phyloP scores from a whole-genome alignment of 2,113 vertebrate species.

The Scomber scombrus region DNA sequence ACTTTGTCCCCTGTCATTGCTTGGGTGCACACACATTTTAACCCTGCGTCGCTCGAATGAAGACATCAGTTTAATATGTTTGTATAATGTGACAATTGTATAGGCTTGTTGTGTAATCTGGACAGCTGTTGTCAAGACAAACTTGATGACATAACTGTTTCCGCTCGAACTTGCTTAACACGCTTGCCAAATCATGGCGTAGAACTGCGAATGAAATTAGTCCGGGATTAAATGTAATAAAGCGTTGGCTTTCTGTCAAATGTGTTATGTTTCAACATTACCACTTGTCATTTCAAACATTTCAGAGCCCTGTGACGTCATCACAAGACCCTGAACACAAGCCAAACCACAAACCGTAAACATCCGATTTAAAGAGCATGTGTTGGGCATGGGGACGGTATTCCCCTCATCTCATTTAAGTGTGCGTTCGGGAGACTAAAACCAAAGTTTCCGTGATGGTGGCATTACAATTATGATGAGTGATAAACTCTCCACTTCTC shows the following conservation, averaged over 20 bases:
- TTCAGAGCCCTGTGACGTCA: conserved; percentile 15
- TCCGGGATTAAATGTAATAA: neutral
- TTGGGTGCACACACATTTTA: neutral
- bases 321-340: neutral
- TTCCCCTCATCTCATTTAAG: neutral
- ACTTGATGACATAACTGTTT: conserved; percentile 18
- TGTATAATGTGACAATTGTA: conserved; percentile 8
- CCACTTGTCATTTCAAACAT: neutral
- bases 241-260: conserved; percentile 6
- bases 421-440: neutral
- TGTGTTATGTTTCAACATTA: conserved; percentile 3
- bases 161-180: conserved; percentile 25
- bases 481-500: conserved; percentile 30
- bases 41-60: neutral
- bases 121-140: conserved; percentile 33
- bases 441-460: neutral
- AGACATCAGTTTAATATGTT: neutral
- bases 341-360: neutral
- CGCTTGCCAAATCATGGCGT: neutral
- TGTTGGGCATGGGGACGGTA: neutral
- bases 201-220: neutral
- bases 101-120: conserved; percentile 31
- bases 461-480: conserved; percentile 20
- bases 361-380: neutral
- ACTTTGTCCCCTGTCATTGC: neutral